Evolutionary conservation across 2,888 invertebrate species (phyloP), one percentile per base, ranked within the genome.

Genomic region (Euplagia quadripunctaria): DNA sequence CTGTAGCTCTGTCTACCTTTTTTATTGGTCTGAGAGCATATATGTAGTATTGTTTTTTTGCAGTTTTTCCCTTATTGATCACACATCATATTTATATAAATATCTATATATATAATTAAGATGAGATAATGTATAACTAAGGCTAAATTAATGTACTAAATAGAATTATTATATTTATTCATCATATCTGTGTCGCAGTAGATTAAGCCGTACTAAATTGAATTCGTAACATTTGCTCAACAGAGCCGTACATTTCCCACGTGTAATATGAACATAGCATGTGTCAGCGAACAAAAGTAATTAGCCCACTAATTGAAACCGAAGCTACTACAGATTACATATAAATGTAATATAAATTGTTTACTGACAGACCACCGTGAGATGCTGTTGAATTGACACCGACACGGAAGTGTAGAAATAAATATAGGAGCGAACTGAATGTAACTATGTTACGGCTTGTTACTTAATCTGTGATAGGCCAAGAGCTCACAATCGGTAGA

Each of bases 251-350:
- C 11, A 66, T 20, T 4, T 20, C 49, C 20, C 31, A 66, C 65
- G 8, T 31, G 41, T 51, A 66, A 66, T 17, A 66, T 20, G 49
- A 51, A 66, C 41, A 17, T 17, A 41, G 11, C 51, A 14, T 17
- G 41, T 17, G 51, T 66, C 41, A 51, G 49, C 49, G 17, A 17
- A 17, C 49, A 66, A 9, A 66, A 51, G 66, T 51, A 66, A 66
- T 66, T 51, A 51, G 66, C 49, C n/a, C 66, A 14, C 49, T 66
- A 49, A 66, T 66, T 66, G 66, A 66, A 66, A 49, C 31, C 31
- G 49, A 31, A 31, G 49, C 66, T 31, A 49, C 66, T 31, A 31
- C 16, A 51, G 31, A 51, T 66, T 51, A 66, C 31, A 16, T 66
- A 51, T 31, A 31, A 1, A 31, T 31, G 31, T 7, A 14, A 46